phyloP scores from a whole-genome alignment of 1,140 invertebrate species.

The Ptiloglossa arizonensis region DNA sequence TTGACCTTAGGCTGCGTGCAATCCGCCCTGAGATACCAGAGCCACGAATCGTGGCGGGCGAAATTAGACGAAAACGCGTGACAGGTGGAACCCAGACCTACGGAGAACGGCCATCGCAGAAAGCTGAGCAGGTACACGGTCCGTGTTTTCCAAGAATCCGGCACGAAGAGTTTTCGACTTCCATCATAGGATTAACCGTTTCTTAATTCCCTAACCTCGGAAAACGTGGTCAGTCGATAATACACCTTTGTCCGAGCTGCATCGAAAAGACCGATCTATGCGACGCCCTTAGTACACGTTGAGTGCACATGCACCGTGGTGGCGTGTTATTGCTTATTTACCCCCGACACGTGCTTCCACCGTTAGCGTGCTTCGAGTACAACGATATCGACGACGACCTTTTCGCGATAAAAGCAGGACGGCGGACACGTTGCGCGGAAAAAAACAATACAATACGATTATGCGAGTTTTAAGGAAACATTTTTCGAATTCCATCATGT shows the following conservation, averaged over 20 bases:
- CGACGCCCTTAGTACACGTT: conserved; percentile 48
- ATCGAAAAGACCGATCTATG: conserved; percentile 9
- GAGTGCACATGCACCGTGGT: conserved; percentile 67
- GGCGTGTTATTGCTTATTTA: conserved; percentile 65
- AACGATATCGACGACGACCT: conserved; percentile 48
- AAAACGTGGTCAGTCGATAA: conserved; percentile 1
- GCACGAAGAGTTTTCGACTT: not conserved
- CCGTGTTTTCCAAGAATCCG: not conserved
- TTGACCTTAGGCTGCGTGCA: conserved; percentile 2
- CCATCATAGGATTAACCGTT: not conserved
- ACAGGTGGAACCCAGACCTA: conserved; percentile 59
- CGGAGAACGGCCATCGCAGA: conserved; percentile 13
- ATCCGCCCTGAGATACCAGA: conserved; percentile 17
- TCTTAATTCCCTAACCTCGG: conserved; percentile 14
- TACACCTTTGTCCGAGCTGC: not conserved
- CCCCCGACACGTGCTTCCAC: conserved; percentile 62
- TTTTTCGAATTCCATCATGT: not conserved
- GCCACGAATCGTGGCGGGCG: conserved; percentile 36
- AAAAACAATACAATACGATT: conserved; percentile 1
- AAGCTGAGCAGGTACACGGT: not conserved
- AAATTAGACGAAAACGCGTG: conserved; percentile 63
- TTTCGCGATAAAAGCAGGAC: conserved; percentile 8
- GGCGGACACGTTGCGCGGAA: conserved; percentile 9
- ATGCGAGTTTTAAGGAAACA: not conserved
- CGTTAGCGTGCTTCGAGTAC: conserved; percentile 40